Evolutionary conservation across 2,797 vertebrate species (phyloP).

Genomic region (Cirrhinus mrigala): DNA sequence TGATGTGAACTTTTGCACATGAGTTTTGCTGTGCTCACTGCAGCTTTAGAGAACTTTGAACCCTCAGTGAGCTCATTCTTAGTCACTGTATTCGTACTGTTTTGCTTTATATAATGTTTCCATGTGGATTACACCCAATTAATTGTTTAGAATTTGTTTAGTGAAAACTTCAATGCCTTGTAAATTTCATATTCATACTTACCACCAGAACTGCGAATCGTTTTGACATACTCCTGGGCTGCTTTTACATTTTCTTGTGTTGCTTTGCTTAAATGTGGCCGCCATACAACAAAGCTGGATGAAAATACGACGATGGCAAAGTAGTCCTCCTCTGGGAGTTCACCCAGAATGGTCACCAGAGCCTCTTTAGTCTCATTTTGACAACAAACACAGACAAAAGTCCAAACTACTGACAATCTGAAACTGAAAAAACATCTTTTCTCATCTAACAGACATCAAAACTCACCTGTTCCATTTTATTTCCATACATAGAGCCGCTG

Average conservation of each 20-base stretch:
- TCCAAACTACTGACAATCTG: background rate
- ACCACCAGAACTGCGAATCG: slow-evolving; percentile 76
- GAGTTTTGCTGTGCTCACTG: background rate
- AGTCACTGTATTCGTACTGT: background rate
- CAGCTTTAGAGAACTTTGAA: background rate
- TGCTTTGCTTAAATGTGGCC: slow-evolving; percentile 75
- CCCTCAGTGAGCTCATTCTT: background rate
- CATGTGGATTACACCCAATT: background rate
- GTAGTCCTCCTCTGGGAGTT: slow-evolving; percentile 82
- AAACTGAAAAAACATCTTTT: background rate
- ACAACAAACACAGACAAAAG: background rate
- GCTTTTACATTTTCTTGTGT: slow-evolving; percentile 72
- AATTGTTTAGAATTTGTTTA: background rate
- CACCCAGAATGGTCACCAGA: slow-evolving; percentile 82
- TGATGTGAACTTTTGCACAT: background rate
- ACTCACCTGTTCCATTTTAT: slow-evolving; percentile 82
- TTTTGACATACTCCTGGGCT: slow-evolving; percentile 73
- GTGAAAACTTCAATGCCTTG: background rate
- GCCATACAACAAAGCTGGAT: slow-evolving; percentile 68
- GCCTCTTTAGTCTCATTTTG: slow-evolving; percentile 79
- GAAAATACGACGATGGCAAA: slow-evolving; percentile 85
- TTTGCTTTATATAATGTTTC: background rate
- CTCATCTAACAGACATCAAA: background rate
- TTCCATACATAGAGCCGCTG: slow-evolving; percentile 87
- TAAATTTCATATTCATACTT: slow-evolving; percentile 35